Percentiles rank a stretch among this genome's conserved stretches.
Conservation (phyloP, 2,797 vertebrate species). For the Takifugu rubripes region DNA sequence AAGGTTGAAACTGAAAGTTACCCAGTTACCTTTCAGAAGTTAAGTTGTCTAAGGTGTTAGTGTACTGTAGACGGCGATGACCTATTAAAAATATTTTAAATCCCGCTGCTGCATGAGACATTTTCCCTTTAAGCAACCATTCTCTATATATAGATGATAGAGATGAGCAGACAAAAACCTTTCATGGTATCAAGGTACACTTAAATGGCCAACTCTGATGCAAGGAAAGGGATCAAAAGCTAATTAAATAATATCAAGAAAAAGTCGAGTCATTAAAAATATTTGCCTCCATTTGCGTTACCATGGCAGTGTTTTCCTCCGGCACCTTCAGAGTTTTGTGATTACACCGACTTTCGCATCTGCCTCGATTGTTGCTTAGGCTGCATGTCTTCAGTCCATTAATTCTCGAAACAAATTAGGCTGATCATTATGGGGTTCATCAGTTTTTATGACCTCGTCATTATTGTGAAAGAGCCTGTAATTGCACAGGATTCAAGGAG, state of each 20-base stretch:
- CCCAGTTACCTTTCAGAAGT: too few species aligned
- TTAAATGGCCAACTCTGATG: too few species aligned
- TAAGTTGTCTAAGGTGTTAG: too few species aligned
- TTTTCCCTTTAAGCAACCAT: too few species aligned
- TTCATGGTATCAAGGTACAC: too few species aligned
- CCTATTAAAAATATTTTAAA: too few species aligned
- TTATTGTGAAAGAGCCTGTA: slow-evolving; percentile 40
- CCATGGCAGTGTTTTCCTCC: slow-evolving; percentile 13
- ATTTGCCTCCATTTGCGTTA: background rate
- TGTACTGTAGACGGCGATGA: too few species aligned
- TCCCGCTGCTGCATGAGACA: too few species aligned
- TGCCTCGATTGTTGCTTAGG: slow-evolving; percentile 35
- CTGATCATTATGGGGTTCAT: slow-evolving; percentile 48
- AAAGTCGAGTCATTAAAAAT: background rate
- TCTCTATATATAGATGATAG: too few species aligned
- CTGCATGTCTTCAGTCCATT: slow-evolving; percentile 28
- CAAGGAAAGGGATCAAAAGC: too few species aligned
- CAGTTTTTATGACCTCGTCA: slow-evolving; percentile 47
- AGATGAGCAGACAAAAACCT: too few species aligned
- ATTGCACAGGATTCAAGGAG: slow-evolving; percentile 44
- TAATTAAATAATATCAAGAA: background rate
- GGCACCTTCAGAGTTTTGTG: slow-evolving; percentile 22
- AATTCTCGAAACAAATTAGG: slow-evolving; percentile 46
- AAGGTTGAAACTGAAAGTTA: too few species aligned
- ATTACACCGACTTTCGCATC: slow-evolving; percentile 29